Base-by-base conservation (phyloP, 1,140 invertebrate genomes). In the Pentalonia nigronervosa region DNA sequence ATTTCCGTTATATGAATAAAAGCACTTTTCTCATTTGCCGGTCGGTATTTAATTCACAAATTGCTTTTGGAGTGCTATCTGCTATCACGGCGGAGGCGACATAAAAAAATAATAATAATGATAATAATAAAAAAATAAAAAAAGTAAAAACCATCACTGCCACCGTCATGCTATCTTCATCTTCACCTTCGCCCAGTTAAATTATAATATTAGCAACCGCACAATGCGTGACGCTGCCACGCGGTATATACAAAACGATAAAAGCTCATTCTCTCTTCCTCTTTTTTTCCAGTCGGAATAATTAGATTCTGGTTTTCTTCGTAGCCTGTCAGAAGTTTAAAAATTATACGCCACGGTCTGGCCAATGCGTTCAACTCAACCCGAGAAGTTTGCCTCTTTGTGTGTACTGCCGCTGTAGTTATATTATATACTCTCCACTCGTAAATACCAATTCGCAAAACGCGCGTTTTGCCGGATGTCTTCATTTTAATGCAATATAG, bases 281-380 rank as follows among this genome's bases (percentile, higher is more conserved):
- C 17, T 50, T 41, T 86, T 93, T 93, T 93, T 48, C 47, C 23
- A 81, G n/a, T 84, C 45, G 20, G 14, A 84, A 84, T 93, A 93
- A 93, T 93, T 93, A 93, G 81, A 93, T 93, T 93, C 91, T 86
- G 91, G 81, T 86, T 86, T 93, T n/a, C 30, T 86, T 93, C 48
- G 67, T 67, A 20, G 91, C 34, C 91, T 86, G 91, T 93, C 91
- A 93, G 36, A 93, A 93, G 91, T 93, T 93, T 93, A 93, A 93
- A 93, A 93, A 93, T 93, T 93, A 93, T 93, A 86, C 81, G 91
- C 81, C n/a, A 92, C 47, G 91, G 91, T 92, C 91, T 83, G 47
- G 91, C 41, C 76, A 21, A 83, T 48, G 91, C 48, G 76, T 81
- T 45, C 41, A n/a, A 47, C 47, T 60, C 88, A 11, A 25, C 56